A percentile compares a stretch with the other conserved stretches of the same genome.
phyloP scores from a whole-genome alignment of 2,113 vertebrate genomes.

The Megalops atlanticus region DNA sequence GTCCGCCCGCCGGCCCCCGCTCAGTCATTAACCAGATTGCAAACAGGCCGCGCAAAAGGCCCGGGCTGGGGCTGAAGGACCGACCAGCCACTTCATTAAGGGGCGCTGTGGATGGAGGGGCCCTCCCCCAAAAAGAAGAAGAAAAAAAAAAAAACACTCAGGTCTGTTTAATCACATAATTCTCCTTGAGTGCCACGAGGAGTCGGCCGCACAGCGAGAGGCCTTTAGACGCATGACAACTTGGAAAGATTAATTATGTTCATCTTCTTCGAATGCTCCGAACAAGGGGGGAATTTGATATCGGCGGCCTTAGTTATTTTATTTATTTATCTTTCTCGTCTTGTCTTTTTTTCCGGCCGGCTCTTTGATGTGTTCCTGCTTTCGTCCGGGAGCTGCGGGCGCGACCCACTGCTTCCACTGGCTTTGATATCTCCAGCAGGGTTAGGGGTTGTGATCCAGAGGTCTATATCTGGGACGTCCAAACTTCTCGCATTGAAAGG shows the following conservation, averaged over 20 bases:
- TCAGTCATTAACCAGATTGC: slow-evolving; percentile 96
- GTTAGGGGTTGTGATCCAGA: slow-evolving; percentile 73
- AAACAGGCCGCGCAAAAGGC: slow-evolving; percentile 96
- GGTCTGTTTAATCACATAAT: slow-evolving; percentile 96
- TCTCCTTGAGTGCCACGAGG: slow-evolving; percentile 90
- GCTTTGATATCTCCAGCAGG: slow-evolving; percentile 70
- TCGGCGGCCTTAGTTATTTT: slow-evolving; percentile 52
- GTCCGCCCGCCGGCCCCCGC: slow-evolving; percentile 83
- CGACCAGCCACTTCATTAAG: slow-evolving; percentile 97
- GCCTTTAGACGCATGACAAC: slow-evolving; percentile 88
- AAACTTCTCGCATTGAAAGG: slow-evolving; percentile 61
- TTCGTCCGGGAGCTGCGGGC: slow-evolving; percentile 65
- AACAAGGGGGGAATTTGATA: slow-evolving; percentile 69
- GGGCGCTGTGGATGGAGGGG: slow-evolving; percentile 86
- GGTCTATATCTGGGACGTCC: slow-evolving; percentile 67
- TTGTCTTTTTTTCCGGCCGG: slow-evolving; percentile 66
- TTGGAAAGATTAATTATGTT: slow-evolving; percentile 93
- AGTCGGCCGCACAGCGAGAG: slow-evolving; percentile 83
- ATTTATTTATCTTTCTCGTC: slow-evolving; percentile 51
- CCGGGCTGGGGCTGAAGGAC: slow-evolving; percentile 90
- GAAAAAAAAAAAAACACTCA: slow-evolving; percentile 72
- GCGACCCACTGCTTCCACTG: slow-evolving; percentile 61
- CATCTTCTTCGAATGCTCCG: slow-evolving; percentile 70
- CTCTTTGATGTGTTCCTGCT: slow-evolving; percentile 70
- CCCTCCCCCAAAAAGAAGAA: slow-evolving; percentile 82